Evolutionary conservation across 1,140 invertebrate species (phyloP), one percentile per base, ranked within the genome.

Genomic region (Melanaphis sacchari): DNA sequence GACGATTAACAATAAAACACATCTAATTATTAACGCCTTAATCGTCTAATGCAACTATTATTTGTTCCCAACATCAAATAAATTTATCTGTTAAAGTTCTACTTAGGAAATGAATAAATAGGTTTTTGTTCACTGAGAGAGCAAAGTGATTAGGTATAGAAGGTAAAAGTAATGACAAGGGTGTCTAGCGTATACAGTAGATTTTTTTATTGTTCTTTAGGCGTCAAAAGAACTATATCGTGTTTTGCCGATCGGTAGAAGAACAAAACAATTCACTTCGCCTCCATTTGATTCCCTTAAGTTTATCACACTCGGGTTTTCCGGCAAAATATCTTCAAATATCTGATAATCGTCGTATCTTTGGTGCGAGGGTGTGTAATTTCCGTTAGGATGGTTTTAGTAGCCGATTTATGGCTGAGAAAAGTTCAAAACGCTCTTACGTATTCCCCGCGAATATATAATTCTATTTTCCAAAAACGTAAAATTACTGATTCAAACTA

Each of bases 301-400:
- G 66, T 92, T 92, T 82, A 82, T 82, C 91, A 38, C 82, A 0
- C 41, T n/a, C n/a, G 91, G 66, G 91, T 92, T 92, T 82, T 49
- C 46, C 38, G 46, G 91, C 41, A 85, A 93, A 93, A 93, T 93
- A 93, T 93, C 91, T 93, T 93, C 76, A 84, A 85, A 93, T 85
- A 93, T 84, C 84, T 81, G 81, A 93, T 93, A 93, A 93, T 85
- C 91, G 46, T 22, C 31, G n/a, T 38, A 81, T 76, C 54, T 91
- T 46, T 89, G 41, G 87, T 46, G 49, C 36, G 36, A 52, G 91
- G 91, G 81, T 85, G 76, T 93, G 76, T 93, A 93, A 93, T 93
- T 93, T 93, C 91, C 91, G 91, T 93, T 85, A 93, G 91, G 49
- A 93, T 38, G 81, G 38, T 93, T 85, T 93, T 93, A 93, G 76